Base-by-base conservation (phyloP, 2,888 invertebrate species). In the Conomelus anceps region DNA sequence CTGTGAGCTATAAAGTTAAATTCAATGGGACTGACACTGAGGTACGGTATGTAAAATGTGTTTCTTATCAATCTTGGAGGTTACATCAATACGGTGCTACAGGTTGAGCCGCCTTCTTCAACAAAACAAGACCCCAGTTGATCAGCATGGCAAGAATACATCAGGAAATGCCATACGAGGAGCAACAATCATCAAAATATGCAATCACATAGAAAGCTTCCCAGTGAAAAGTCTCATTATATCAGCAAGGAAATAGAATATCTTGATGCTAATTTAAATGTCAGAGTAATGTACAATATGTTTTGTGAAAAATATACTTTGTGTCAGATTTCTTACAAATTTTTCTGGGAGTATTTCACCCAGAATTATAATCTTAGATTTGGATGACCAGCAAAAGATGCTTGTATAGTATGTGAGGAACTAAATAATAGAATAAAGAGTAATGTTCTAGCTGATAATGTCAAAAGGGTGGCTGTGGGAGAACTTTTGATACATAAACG, bases 21-120 rank as follows among this genome's bases (percentile, higher is more conserved):
- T 85, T 22, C 20, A 87, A 41, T 63, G 87, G 87, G 1, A 34
- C 9, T 22, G 22, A 22, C 22, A 87, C 22, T 22, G 84, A 86
- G 23, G 89, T n/a, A n/a, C n/a, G n/a, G n/a, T 87, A 89, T 89
- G 87, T 89, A 87, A 87, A 34, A 86, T 63, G 23, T 84, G 23
- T 9, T 89, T 89, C 63, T 26, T 89, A 7, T 23, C 22, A n/a
- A 63, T 23, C 4, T 89, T 85, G 22, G 86, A n/a, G 20, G 84
- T 22, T 24, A 63, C 89, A 23, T 3, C 34, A n/a, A 87, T 87
- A 20, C 87, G 34, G n/a, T 86, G 34, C 20, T 41, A 87, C 17
- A 24, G 89, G 3, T 23, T 89, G 1, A 26, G 26, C 6, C 87
- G 85, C 26, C 63, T 89, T 17, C 22, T 89, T 22, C 86, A 89